A percentile compares a stretch with the other conserved stretches of the same genome.
Conservation (phyloP, 2,797 vertebrate species). For the Lacerta viridis region DNA sequence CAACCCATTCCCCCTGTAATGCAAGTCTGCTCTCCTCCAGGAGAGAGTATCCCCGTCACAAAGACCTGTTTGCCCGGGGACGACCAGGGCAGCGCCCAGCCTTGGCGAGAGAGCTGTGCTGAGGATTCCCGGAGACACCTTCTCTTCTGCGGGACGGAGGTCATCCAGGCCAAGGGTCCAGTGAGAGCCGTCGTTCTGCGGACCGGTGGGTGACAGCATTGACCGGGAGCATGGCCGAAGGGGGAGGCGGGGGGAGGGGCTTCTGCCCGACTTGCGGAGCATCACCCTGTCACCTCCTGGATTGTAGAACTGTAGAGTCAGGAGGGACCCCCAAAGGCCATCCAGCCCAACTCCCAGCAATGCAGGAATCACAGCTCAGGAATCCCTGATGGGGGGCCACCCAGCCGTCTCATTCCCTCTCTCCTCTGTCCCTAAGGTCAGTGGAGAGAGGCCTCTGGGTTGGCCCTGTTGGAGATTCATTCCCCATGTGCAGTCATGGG, state of each 20-base stretch:
- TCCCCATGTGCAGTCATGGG: no score
- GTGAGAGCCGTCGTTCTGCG: constrained; percentile 80
- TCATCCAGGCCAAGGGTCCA: constrained; percentile 78
- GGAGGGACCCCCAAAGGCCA: no score
- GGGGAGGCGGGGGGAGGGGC: background rate
- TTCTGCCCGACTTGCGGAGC: no score
- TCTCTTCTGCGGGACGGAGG: constrained; percentile 85
- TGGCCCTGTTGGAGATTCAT: no score
- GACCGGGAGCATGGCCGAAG: accelerated
- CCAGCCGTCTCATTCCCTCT: no score
- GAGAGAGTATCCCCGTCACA: constrained; percentile 84
- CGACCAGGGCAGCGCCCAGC: constrained; percentile 39
- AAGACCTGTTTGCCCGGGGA: constrained; percentile 76
- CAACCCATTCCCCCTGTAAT: background rate
- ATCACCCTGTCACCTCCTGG: background rate
- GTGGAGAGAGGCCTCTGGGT: background rate
- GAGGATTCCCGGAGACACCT: constrained; percentile 80
- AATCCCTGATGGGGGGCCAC: no score
- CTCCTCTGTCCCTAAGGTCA: no score
- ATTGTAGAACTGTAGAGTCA: no score
- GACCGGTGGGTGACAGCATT: constrained; percentile 75
- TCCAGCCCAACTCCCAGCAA: no score
- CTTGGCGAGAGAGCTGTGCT: constrained; percentile 78
- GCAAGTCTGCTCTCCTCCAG: constrained; percentile 68
- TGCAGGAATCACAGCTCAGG: no score